phyloP scores from a whole-genome alignment of 2,113 vertebrate genomes.

The Ictidomys tridecemlineatus region DNA sequence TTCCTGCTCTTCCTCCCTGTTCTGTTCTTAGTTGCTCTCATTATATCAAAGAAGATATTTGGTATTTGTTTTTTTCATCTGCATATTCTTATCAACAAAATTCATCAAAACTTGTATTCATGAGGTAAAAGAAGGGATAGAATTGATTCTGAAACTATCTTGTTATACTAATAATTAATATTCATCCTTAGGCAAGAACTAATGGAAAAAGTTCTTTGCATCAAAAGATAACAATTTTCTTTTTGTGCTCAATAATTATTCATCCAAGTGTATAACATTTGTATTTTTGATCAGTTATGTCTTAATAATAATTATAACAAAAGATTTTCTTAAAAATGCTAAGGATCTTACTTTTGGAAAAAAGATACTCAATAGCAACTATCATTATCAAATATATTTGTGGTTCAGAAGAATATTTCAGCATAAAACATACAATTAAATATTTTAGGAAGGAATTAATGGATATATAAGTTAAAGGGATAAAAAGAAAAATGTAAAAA shows the following conservation, averaged over 20 bases:
- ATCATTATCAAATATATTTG: not conserved
- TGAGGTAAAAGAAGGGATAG: not conserved
- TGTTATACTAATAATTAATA: not conserved
- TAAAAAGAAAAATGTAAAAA: no score
- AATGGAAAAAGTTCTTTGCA: not conserved
- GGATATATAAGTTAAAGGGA: not conserved
- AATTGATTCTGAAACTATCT: not conserved
- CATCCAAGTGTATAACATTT: not conserved
- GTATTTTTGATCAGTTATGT: not conserved
- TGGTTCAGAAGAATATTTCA: not conserved
- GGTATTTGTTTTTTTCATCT: no score
- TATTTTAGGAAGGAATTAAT: not conserved
- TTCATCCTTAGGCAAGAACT: not conserved
- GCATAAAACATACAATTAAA: not conserved
- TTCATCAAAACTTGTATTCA: not conserved
- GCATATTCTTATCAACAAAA: not conserved
- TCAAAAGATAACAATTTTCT: not conserved
- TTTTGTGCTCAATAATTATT: not conserved
- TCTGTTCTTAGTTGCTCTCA: no score
- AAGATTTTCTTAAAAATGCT: not conserved
- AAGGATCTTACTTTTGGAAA: not conserved
- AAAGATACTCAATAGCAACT: not conserved
- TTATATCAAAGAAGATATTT: no score
- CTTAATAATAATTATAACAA: not conserved
- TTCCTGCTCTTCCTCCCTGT: no score